phyloP scores from a whole-genome alignment of 2,113 vertebrate genomes.

The Calonectris borealis region DNA sequence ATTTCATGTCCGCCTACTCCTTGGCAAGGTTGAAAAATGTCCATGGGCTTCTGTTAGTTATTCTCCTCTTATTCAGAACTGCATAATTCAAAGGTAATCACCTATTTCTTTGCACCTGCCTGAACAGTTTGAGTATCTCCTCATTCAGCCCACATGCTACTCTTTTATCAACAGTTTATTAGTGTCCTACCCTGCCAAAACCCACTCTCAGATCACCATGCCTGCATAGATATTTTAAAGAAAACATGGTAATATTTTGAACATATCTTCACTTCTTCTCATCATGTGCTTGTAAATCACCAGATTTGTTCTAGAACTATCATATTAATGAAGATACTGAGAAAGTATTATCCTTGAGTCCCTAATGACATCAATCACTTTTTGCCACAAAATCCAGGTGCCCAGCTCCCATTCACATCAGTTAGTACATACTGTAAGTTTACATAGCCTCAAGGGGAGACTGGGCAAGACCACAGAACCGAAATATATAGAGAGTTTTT shows the following conservation, averaged over 20 bases:
- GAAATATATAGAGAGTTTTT: not conserved
- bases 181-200: not conserved
- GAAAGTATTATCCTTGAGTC: not conserved
- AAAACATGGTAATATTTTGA: not conserved
- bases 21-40: not conserved
- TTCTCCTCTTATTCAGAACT: not conserved
- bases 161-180: conserved; percentile 44
- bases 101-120: not conserved
- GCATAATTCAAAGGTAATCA: conserved; percentile 14
- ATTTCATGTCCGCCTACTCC: not conserved
- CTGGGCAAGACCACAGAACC: not conserved
- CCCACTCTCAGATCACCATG: not conserved
- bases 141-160: not conserved
- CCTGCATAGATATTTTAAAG: not conserved
- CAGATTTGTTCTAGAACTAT: not conserved
- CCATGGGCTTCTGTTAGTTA: not conserved
- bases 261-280: not conserved
- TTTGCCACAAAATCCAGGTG: not conserved
- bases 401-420: not conserved
- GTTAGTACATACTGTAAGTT: not conserved
- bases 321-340: not conserved
- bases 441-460: not conserved
- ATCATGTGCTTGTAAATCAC: not conserved
- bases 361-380: not conserved
- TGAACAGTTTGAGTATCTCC: conserved; percentile 22